Evolutionary conservation across 2,888 invertebrate species (phyloP).

Genomic region (Helicoverpa assulta): DNA sequence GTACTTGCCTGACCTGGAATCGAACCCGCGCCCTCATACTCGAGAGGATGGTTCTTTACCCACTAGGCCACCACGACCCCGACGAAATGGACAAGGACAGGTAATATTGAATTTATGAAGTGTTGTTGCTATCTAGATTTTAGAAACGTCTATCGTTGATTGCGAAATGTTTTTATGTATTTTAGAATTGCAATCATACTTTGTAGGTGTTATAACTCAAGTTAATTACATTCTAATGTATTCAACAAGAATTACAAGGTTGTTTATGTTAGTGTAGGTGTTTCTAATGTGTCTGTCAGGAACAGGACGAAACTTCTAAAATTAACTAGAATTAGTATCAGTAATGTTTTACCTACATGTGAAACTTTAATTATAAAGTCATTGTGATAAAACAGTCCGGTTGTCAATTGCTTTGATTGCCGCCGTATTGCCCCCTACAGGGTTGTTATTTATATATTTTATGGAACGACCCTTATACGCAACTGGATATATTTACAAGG

Average conservation of each 20-base stretch:
- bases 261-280: too few species aligned
- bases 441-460: slow-evolving; percentile 16
- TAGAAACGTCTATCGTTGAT: neutral
- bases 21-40: too few species aligned
- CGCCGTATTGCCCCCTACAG: slow-evolving; percentile 19
- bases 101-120: slow-evolving; percentile 17
- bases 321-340: too few species aligned
- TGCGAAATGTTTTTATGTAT: neutral
- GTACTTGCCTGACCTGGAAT: too few species aligned
- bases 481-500: slow-evolving; percentile 20
- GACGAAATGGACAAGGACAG: slow-evolving; percentile 30
- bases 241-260: too few species aligned
- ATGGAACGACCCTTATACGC: slow-evolving; percentile 1
- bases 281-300: too few species aligned
- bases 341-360: neutral
- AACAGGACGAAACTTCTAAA: too few species aligned
- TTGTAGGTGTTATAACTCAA: neutral
- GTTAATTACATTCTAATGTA: neutral
- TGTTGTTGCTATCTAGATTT: slow-evolving; percentile 23
- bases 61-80: too few species aligned
- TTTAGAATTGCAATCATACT: neutral
- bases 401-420: slow-evolving; percentile 24
- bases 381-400: slow-evolving; percentile 11
- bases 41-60: too few species aligned
- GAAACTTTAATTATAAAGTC: neutral